These are phyloP conservation scores for Mimumesa dahlbomi DNA, from an alignment of 2,888 invertebrate species.

Conservation along the genomic window DNA sequence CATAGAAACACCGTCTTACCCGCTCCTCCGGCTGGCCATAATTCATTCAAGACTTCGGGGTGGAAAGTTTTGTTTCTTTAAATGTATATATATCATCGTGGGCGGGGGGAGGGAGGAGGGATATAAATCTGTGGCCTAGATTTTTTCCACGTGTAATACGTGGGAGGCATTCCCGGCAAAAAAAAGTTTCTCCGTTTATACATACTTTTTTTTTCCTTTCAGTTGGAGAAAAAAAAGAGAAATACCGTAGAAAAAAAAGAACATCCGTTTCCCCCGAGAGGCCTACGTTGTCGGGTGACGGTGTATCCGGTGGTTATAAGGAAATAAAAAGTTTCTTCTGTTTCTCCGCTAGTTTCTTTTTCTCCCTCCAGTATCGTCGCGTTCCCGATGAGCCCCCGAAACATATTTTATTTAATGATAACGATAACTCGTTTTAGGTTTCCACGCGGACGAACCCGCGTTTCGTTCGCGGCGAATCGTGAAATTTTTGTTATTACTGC, in stretches of 20 bases:
- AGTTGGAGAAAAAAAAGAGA: too few species aligned
- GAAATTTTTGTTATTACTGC: slow-evolving; percentile 8
- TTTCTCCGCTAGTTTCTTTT: too few species aligned
- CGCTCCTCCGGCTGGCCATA: slow-evolving; percentile 21
- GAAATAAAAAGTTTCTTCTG: slow-evolving; percentile 15
- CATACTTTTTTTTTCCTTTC: neutral
- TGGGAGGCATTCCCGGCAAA: too few species aligned
- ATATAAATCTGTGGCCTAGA: slow-evolving; percentile 47
- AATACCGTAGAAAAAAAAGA: too few species aligned
- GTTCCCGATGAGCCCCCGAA: neutral
- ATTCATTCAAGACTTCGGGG: slow-evolving; percentile 29
- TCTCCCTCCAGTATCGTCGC: too few species aligned
- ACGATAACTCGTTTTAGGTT: slow-evolving; percentile 20
- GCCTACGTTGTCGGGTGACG: too few species aligned
- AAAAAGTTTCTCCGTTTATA: neutral
- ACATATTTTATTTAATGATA: slow-evolving; percentile 17
- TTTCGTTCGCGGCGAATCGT: neutral
- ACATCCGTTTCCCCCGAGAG: too few species aligned
- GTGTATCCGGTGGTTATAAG: neutral
- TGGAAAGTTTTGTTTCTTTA: slow-evolving; percentile 43
- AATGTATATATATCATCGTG: slow-evolving; percentile 33
- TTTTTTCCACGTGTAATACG: slow-evolving; percentile 1
- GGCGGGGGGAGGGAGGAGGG: too few species aligned
- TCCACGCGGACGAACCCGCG: neutral
- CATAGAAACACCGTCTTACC: neutral